Base-by-base conservation (phyloP, 2,888 invertebrate genomes). In the Dinocampus coccinellae region DNA sequence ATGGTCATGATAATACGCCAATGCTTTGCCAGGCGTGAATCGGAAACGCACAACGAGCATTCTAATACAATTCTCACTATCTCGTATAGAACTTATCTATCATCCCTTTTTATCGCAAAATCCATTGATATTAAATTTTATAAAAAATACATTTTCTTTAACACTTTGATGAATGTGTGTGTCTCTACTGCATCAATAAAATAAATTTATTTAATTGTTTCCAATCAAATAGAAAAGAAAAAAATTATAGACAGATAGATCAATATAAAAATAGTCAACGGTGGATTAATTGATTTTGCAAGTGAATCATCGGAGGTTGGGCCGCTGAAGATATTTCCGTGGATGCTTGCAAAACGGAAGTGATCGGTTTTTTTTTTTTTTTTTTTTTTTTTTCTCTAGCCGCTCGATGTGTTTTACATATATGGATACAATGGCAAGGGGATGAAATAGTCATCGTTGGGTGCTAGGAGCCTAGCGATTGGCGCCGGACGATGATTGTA, bases 1-100 rank as follows among this genome's bases (percentile, higher is more conserved):
- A 80, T 80, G 82, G 79, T 82, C 82, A 83, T 79, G 84, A 85
- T 85, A 84, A 85, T 86, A 84, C 84, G 82, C 79, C 78, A 78
- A 81, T 81, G 79, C 78, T 77, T 74, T 62, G 69, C 39, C 69
- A 42, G 76, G 70, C 73, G 66, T 73, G 73, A 69, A 73, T 70
- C 57, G 72, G 63, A 72, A 72, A 67, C 57, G 57, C 58, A 10
- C 22, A 29, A 65, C 29, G 29, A 34, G 26, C 29, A 39, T 53
- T 24, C 24, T 34, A 36, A 57, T 26, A 58, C 55, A 11, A n/a
- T 47, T 47, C 47, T 1, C 9, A 16, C 47, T 47, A 20, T 16
- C 16, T 39, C 20, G n/a, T 24, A 57, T 42, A n/a, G 39, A 13
- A 13, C 7, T 39, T 2, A 36, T 24, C 13, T 20, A 3, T 16